Evolutionary conservation across 2,113 vertebrate genomes (phyloP).

Genomic region (Axis porcinus): DNA sequence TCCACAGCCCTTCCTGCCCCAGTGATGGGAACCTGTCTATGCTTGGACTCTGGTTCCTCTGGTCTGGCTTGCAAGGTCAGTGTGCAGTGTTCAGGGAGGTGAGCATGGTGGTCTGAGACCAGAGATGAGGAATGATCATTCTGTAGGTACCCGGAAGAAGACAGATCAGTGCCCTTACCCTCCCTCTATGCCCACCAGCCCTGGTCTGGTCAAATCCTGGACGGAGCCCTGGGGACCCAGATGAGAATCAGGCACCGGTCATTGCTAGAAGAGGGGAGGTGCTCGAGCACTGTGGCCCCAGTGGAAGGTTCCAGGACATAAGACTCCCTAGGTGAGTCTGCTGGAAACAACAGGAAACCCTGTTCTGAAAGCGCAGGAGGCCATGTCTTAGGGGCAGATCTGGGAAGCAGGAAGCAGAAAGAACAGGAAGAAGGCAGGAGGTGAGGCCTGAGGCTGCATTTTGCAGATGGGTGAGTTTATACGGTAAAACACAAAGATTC

Average conservation of each 20-base stretch:
- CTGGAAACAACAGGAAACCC: too few relatives aligned
- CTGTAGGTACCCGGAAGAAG: neutral
- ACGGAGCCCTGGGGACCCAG: too few relatives aligned
- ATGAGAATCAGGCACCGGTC: neutral
- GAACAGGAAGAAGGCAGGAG: too few relatives aligned
- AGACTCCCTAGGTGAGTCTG: neutral
- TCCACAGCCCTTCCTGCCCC: neutral
- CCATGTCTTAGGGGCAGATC: too few relatives aligned
- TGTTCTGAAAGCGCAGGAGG: too few relatives aligned
- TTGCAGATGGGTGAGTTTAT: neutral
- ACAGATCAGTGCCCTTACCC: neutral
- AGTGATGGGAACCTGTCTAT: rapidly evolving
- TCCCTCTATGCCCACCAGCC: neutral
- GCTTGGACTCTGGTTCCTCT: neutral
- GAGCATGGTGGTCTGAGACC: neutral
- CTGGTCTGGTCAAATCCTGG: neutral
- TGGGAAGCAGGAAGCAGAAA: neutral
- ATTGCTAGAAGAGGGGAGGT: neutral
- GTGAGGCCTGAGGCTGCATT: neutral
- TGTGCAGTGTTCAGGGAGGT: rapidly evolving
- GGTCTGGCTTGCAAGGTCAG: neutral
- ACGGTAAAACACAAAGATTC: neutral
- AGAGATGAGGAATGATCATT: neutral
- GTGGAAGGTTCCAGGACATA: neutral
- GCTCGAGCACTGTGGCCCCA: neutral